Percentiles rank a stretch among this genome's conserved stretches.
Evolutionary conservation across 1,140 invertebrate species (phyloP).

Genomic region (Chironomus striatipennis): DNA sequence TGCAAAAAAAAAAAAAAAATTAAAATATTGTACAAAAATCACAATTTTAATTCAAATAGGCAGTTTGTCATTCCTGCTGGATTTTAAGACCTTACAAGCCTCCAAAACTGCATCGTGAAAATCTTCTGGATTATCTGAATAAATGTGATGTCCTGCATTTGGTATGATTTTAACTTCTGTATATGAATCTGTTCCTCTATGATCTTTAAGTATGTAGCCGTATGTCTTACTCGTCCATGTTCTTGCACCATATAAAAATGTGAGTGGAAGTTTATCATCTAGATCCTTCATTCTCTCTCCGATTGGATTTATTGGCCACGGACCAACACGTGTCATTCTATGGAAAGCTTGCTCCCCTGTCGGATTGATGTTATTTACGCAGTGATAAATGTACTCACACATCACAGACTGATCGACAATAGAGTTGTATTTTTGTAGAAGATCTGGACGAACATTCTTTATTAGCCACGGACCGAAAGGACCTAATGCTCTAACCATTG

Average conservation of each 20-base stretch:
- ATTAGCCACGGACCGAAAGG: conserved; percentile 48
- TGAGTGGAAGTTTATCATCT: not conserved
- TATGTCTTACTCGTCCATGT: not conserved
- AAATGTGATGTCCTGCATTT: not conserved
- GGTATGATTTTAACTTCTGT: conserved; percentile 35
- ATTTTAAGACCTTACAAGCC: not conserved
- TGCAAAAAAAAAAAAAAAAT: no score
- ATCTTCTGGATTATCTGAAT: not conserved
- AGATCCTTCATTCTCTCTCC: not conserved
- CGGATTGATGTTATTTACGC: not conserved
- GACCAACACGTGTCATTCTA: not conserved
- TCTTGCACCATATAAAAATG: not conserved
- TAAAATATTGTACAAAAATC: no score
- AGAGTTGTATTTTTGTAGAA: not conserved
- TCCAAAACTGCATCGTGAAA: not conserved
- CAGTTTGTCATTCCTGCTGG: no score
- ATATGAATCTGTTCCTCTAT: conserved; percentile 43
- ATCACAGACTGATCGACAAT: not conserved
- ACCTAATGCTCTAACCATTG: conserved; percentile 63
- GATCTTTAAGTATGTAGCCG: not conserved
- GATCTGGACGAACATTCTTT: not conserved
- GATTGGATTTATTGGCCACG: not conserved
- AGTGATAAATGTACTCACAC: not conserved
- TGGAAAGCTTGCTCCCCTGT: not conserved
- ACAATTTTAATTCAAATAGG: no score